Conservation (phyloP, 2,113 vertebrate species). For the Pelvicachromis taeniatus region DNA sequence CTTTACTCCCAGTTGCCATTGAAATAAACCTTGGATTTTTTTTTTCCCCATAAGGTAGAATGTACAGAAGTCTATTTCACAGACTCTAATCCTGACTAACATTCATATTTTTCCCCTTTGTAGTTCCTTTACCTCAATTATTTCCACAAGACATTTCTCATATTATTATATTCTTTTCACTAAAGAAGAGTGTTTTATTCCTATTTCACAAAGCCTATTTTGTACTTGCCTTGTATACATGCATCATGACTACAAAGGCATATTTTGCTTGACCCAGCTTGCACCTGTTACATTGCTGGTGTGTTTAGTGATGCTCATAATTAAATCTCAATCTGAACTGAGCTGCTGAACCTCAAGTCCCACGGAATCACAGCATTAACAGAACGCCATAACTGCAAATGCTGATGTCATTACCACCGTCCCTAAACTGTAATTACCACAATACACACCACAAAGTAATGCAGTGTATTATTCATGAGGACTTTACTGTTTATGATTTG, state of each 20-base stretch:
- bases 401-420: background rate
- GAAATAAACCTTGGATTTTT: conserved; percentile 5
- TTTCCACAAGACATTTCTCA: background rate
- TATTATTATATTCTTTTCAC: background rate
- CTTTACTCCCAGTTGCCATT: background rate
- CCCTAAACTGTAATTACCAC: background rate
- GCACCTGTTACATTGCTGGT: background rate
- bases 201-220: background rate
- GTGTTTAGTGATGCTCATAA: background rate
- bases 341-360: background rate
- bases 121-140: background rate
- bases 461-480: background rate
- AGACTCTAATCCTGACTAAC: background rate
- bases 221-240: background rate
- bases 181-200: background rate
- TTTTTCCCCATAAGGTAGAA: background rate
- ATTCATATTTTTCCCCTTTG: background rate
- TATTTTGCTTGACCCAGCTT: background rate
- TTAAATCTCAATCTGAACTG: background rate
- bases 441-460: background rate
- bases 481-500: conserved; percentile 17
- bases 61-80: conserved; percentile 5
- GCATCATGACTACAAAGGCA: background rate
- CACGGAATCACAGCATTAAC: background rate
- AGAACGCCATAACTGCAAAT: background rate